Percentiles rank a stretch among this genome's conserved stretches.
Conservation (phyloP, 2,888 invertebrate species). For the Deilephila elpenor region DNA sequence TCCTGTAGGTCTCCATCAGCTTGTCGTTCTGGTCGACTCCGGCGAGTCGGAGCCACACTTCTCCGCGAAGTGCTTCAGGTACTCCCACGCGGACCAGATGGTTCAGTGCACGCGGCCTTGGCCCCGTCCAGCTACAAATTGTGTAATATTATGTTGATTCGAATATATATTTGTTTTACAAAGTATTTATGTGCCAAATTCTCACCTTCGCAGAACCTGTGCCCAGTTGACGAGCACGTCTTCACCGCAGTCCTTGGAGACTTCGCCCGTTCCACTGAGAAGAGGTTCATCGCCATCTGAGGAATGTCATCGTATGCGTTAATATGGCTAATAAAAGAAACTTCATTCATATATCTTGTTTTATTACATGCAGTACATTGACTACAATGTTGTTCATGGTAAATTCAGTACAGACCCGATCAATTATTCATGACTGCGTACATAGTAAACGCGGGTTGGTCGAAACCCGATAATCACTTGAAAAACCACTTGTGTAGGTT, state of each 20-base stretch:
- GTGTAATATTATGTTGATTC: conserved; percentile 9
- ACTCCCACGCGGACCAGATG: conserved; percentile 94
- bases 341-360: no score
- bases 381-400: no score
- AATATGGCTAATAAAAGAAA: neutral
- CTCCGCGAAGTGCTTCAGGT: conserved; percentile 97
- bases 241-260: conserved; percentile 97
- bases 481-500: no score
- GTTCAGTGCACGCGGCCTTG: conserved; percentile 92
- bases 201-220: conserved; percentile 90
- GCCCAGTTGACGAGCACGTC: conserved; percentile 97
- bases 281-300: conserved; percentile 96
- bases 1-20: conserved; percentile 96
- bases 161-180: no score
- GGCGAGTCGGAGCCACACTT: conserved; percentile 98
- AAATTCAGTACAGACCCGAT: no score
- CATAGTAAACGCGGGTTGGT: no score
- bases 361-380: no score
- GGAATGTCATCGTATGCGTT: conserved; percentile 5
- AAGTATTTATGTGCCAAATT: neutral
- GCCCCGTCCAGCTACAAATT: conserved; percentile 83
- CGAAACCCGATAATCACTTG: no score
- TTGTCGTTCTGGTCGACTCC: conserved; percentile 92
- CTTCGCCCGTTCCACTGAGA: conserved; percentile 98
- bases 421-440: no score